Evolutionary conservation across 2,888 invertebrate species (phyloP).

Genomic region (Drosophila kokeensis): DNA sequence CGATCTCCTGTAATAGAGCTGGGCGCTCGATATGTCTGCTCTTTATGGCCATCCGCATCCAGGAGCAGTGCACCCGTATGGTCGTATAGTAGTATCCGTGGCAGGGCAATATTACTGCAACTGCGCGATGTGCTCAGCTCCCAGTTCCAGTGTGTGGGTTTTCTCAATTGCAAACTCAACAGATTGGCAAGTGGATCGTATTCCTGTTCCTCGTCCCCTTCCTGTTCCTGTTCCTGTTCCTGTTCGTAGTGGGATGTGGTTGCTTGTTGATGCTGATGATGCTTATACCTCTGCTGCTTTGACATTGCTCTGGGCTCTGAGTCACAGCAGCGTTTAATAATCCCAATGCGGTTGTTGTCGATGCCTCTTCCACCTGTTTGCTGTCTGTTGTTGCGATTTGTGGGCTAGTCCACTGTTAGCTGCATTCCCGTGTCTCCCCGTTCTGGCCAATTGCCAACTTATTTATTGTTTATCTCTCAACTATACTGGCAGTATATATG

Average conservation of each 20-base stretch:
- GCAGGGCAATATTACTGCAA: constrained; percentile 86
- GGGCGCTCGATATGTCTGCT: constrained; percentile 65
- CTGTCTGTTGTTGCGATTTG: constrained; percentile 43
- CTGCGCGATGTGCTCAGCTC: constrained; percentile 87
- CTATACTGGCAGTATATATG: constrained; percentile 32
- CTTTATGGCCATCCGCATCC: constrained; percentile 82
- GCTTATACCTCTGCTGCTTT: constrained; percentile 51
- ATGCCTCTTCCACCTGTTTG: constrained; percentile 73
- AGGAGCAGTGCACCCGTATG: constrained; percentile 86
- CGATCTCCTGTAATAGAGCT: constrained; percentile 9
- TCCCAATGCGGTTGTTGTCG: constrained; percentile 12
- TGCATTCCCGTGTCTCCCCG: constrained; percentile 34
- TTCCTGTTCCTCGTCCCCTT: constrained; percentile 33
- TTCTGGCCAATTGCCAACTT: constrained; percentile 64
- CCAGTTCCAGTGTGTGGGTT: constrained; percentile 87
- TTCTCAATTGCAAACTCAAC: constrained; percentile 86
- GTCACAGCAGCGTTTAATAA: constrained; percentile 16
- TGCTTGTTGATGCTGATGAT: constrained; percentile 5
- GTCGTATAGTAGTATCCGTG: constrained; percentile 86
- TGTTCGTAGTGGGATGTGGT: constrained; percentile 6
- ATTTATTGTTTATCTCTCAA: constrained; percentile 70
- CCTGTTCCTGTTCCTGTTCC: constrained; percentile 16
- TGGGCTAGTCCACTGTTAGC: constrained; percentile 4
- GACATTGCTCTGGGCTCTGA: constrained; percentile 67
- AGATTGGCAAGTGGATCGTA: constrained; percentile 83